Conservation (phyloP, 2,888 invertebrate genomes). For the Dryobotodes eremita region DNA sequence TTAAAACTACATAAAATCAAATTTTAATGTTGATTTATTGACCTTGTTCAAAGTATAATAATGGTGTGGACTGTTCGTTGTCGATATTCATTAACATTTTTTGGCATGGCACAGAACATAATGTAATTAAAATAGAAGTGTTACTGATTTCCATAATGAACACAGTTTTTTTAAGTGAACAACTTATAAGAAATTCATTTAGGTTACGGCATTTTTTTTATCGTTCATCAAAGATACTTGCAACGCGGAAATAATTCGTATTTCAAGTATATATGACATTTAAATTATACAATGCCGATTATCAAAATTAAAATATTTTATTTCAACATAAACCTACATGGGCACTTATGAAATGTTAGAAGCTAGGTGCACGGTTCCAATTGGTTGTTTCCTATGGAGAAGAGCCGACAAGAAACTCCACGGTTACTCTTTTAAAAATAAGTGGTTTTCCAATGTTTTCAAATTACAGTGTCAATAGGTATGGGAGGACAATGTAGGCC, state of each 20-base stretch:
- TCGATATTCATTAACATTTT: not conserved
- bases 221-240: not conserved
- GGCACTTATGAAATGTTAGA: no score
- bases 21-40: slow-evolving; percentile 52
- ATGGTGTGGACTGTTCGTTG: slow-evolving; percentile 10
- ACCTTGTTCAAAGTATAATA: slow-evolving; percentile 21
- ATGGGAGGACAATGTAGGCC: no score
- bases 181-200: not conserved
- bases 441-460: no score
- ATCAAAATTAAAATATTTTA: not conserved
- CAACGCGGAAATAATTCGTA: not conserved
- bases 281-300: slow-evolving; percentile 5
- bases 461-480: no score
- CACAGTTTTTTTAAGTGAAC: not conserved
- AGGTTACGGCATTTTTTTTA: not conserved
- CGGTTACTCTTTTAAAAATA: no score
- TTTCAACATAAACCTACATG: no score
- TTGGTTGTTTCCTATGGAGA: no score
- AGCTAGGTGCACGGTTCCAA: no score
- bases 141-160: slow-evolving; percentile 9
- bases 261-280: slow-evolving; percentile 11
- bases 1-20: slow-evolving; percentile 28
- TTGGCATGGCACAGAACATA: not conserved
- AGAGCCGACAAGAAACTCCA: no score
- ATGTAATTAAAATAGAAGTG: not conserved